Base-by-base conservation (phyloP, 2,797 vertebrate species). In the Chiropotes sagulatus region DNA sequence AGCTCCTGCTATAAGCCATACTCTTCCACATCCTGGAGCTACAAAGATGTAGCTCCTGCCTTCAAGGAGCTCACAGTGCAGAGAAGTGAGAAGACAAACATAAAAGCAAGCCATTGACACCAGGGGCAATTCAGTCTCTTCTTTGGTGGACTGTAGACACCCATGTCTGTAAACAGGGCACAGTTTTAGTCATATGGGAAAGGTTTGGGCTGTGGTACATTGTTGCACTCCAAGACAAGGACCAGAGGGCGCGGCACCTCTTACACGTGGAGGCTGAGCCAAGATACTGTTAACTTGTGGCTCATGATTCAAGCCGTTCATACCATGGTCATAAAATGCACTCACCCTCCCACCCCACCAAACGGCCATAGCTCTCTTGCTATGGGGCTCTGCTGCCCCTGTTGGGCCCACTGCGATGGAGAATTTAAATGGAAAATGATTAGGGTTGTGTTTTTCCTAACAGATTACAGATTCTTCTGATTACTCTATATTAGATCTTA, bases 271-370 rank as follows among this genome's bases (percentile, higher is more conserved):
- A 28, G 28, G 3, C 22, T 2, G 13, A 24, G 58, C 57, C 15
- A 3, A n/a, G 26, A 1, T 10, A 3, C 19, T 5, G 0, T 8
- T 64, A 67, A 30, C 46, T 12, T 64, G 33, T 41, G 72, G 72
- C 26, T 58, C 6, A 0, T 4, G 1, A 1, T 24, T 26, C 8
- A 13, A 70, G 19, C 48, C n/a, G 9, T 44, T 11, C 12, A 4
- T 15, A 50, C 33, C 28, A 2, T 14, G n/a, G 50, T 41, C 39
- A 20, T 41, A n/a, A 39, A 33, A 13, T 17, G 5, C 3, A 13
- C 14, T 33, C 22, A 57, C 10, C 22, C 1, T 22, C 12, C 67
- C 57, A 22, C 19, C 13, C 19, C 33, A 36, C 41, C 33, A 4
- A 52, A 7, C 20, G 44, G 30, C 6, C 39, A 36, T 0, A 46